Evolutionary conservation across 2,113 vertebrate genomes (phyloP), one percentile per base, ranked within the genome.

Genomic region (Mirza zaza): DNA sequence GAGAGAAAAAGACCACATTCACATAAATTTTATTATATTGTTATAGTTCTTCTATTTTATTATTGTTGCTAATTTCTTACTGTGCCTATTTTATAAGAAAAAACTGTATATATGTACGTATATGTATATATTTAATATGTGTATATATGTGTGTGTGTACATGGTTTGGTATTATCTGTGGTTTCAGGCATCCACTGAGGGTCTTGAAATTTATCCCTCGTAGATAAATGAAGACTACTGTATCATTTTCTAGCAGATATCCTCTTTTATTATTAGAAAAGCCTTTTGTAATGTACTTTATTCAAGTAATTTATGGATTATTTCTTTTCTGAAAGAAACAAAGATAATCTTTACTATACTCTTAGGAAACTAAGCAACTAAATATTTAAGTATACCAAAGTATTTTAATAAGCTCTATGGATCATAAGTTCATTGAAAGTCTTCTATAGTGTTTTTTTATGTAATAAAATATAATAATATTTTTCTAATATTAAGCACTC

Each of bases 321-420:
- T 63, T 94, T 91, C 20, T 88, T 93, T 79, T 82, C 57, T 91
- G 45, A 96, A 96, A 94, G 42, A 73, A 70, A 93, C 20, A 57
- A 94, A 75, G 88, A 68, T 86, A 89, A 77, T 65, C 75, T 92
- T 94, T 90, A 70, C 59, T 91, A 70, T 15, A 27, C 21, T 68
- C 93, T 85, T 88, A 77, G 59, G 57, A 91, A 92, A 73, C 50
- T 61, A 79, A 93, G 61, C 76, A 92, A 89, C 59, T 91, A 61
- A 76, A 48, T 96, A 82, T 77, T 94, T 91, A 81, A 57, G 34
- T 86, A 79, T 84, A 81, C 32, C 4, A 34, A 65, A 93, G 39
- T 88, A 61, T 87, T 97, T 92, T 91, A 32, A 87, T 95, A 87
- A 96, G 6, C 13, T 92, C 70, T 90, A 7, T 79, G 32, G 18